phyloP scores from a whole-genome alignment of 2,113 vertebrate genomes.

The Vidua macroura region DNA sequence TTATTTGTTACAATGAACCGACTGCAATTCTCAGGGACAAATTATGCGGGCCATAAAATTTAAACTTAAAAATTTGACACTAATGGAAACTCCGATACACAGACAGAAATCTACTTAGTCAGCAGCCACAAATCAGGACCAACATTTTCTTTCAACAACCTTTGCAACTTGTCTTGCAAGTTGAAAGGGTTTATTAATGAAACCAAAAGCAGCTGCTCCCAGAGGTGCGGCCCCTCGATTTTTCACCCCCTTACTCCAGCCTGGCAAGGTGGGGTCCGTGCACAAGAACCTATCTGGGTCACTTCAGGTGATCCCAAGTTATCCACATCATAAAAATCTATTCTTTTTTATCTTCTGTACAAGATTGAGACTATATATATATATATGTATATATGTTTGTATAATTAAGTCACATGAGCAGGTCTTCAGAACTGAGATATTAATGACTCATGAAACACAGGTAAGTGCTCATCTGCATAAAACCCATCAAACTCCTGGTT shows the following conservation, averaged over 20 bases:
- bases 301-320: background rate
- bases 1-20: constrained; percentile 40
- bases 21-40: background rate
- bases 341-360: background rate
- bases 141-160: background rate
- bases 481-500: background rate
- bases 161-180: background rate
- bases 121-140: constrained; percentile 13
- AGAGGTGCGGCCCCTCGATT: background rate
- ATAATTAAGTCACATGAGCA: background rate
- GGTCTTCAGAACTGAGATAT: background rate
- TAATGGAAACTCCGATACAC: constrained; percentile 20
- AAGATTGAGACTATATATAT: background rate
- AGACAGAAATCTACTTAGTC: background rate
- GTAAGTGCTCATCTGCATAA: background rate
- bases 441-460: background rate
- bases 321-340: fast-evolving
- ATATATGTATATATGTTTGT: background rate
- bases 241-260: background rate
- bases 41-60: constrained; percentile 23
- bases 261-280: background rate
- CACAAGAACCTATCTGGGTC: fast-evolving
- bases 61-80: constrained; percentile 38
- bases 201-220: background rate
- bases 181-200: background rate